Percentiles rank a stretch among this genome's conserved stretches.
These are phyloP conservation scores for Xestobium rufovillosum DNA, from an alignment of 2,888 invertebrate genomes.

Conservation along the genomic window DNA sequence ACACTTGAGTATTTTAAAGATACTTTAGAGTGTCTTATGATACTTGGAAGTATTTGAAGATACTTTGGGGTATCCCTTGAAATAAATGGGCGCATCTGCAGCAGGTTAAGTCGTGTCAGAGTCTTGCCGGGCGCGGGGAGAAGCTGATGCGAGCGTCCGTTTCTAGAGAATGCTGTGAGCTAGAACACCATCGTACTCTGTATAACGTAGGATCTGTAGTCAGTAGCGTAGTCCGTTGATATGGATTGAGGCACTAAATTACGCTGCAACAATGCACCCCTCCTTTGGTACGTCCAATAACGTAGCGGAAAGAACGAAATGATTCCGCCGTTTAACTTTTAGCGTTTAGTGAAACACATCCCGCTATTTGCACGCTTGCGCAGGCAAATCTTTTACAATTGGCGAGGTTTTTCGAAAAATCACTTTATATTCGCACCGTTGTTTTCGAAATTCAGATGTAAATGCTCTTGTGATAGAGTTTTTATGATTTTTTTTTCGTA, in stretches of 20 bases:
- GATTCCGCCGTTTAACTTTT: constrained; percentile 21
- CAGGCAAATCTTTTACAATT: constrained; percentile 24
- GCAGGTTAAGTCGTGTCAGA: too few relatives aligned
- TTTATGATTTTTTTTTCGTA: constrained; percentile 34
- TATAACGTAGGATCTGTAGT: constrained; percentile 24
- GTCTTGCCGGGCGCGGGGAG: too few relatives aligned
- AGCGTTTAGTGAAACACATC: constrained; percentile 44
- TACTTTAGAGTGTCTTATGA: too few relatives aligned
- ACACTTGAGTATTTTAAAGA: too few relatives aligned
- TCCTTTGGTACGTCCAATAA: constrained; percentile 42
- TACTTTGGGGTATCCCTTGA: too few relatives aligned
- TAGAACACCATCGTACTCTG: constrained; percentile 36
- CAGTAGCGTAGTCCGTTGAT: constrained; percentile 33
- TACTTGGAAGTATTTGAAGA: too few relatives aligned
- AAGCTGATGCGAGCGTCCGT: too few relatives aligned
- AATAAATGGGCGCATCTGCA: too few relatives aligned
- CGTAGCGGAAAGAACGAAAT: constrained; percentile 21
- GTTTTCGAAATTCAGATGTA: constrained; percentile 25
- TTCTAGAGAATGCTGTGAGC: constrained; percentile 34
- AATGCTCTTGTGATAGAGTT: constrained; percentile 35
- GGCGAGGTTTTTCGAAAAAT: background rate
- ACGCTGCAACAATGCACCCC: constrained; percentile 42
- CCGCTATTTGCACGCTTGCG: constrained; percentile 34
- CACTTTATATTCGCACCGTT: constrained; percentile 11
- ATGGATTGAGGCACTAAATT: constrained; percentile 41